Evolutionary conservation across 2,888 invertebrate genomes (phyloP), one percentile per base, ranked within the genome.

Genomic region (Formica aserva): DNA sequence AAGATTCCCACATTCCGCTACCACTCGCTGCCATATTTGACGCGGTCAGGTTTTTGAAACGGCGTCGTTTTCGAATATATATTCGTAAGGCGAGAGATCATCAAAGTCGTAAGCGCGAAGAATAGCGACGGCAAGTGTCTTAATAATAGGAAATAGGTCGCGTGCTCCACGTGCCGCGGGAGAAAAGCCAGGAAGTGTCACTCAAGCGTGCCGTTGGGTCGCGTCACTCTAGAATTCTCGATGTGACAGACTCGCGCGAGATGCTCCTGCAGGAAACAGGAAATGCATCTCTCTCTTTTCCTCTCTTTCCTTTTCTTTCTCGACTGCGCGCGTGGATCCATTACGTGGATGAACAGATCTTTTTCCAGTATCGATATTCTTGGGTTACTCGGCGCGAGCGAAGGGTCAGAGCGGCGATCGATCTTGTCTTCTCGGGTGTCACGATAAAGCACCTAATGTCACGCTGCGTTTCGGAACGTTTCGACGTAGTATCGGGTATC

Each of bases 81-180:
- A 80, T 74, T 18, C 52, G 80, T 35, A 8, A 52, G 22, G 13
- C 32, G 71, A 55, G 63, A 80, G 45, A 83, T 80, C 71, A 52
- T 80, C 80, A 80, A 83, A 80, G 83, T 63, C 41, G 32, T 4
- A 65, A 57, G 45, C 78, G 66, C 66, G 82, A 76, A 55, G 55
- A 57, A 66, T 41, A 77, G 63, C 77, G 75, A 48, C 67, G 71
- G 45, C 45, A 60, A 81, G 83, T 76, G 81, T 87, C 86, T 85
- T 89, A 90, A 89, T 90, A 91, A 91, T 90, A 86, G 88, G 80
- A 91, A 89, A 87, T 88, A 74, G 88, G 83, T 88, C 87, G 86
- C 83, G 83, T 57, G 67, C 62, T 82, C 76, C 76, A 67, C 76
- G 83, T 62, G 67, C 84, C 77, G 67, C 76, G 60, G n/a, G 52